Percentiles rank a stretch among this genome's conserved stretches.
Evolutionary conservation across 1,140 invertebrate species (phyloP).

Genomic region (Aradophagus sp.): DNA sequence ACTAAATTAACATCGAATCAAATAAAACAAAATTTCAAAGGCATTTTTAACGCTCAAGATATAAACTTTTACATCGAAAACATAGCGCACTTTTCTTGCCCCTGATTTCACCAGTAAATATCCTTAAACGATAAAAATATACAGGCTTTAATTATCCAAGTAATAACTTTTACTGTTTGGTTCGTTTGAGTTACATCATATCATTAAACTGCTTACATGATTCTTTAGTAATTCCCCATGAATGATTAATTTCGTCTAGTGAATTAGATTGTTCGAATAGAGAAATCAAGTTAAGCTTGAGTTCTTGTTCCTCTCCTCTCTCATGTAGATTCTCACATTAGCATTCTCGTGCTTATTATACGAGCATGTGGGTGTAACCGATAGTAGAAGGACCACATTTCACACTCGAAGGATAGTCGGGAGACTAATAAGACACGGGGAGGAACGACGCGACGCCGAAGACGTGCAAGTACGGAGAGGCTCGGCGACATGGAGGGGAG

Average conservation of each 20-base stretch:
- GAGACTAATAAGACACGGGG: conserved; percentile 28
- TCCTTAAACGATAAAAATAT: no score
- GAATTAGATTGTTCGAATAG: conserved; percentile 47
- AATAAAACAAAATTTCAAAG: no score
- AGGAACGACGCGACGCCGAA: conserved; percentile 14
- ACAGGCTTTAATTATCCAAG: no score
- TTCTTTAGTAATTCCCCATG: conserved; percentile 30
- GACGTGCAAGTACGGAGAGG: no score
- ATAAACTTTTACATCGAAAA: no score
- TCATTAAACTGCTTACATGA: conserved; percentile 36
- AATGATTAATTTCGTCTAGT: conserved; percentile 36
- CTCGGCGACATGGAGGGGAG: no score
- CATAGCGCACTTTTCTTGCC: no score
- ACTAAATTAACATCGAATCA: no score
- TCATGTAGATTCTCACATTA: conserved; percentile 34
- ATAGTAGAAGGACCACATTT: conserved; percentile 45
- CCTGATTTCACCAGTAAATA: no score
- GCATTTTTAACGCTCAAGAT: no score
- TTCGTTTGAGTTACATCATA: no score
- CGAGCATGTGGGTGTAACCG: conserved; percentile 38
- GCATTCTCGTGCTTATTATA: conserved; percentile 52
- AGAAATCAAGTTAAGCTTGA: conserved; percentile 39
- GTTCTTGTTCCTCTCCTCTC: conserved; percentile 11
- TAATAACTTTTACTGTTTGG: no score
- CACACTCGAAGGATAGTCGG: conserved; percentile 32